Base-by-base conservation (phyloP, 2,113 vertebrate genomes). In the Acanthochromis polyacanthus region DNA sequence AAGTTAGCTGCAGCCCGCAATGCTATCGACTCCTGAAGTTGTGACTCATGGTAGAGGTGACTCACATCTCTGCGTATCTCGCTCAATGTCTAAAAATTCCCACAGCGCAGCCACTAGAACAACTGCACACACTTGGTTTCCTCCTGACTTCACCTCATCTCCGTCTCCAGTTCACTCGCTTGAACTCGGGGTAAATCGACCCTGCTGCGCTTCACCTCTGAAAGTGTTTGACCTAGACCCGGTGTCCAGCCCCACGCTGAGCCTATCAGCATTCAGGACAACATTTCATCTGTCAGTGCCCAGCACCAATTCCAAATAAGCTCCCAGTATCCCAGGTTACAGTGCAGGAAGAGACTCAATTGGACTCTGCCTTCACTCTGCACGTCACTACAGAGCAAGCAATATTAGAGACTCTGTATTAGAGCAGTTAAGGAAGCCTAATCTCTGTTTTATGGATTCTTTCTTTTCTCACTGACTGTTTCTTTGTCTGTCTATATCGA, bases 161-260 rank as follows among this genome's bases (percentile, higher is more conserved):
- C 51, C 1, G 40, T n/a, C 75, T 71, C 52, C 51, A 64, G 59
- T 75, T 51, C 51, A 22, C 61, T 70, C 43, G 51, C 9, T 8
- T 9, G 23, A 64, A 76, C 81, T 52, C 2, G 0, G 4, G 76
- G 79, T 86, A 76, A 69, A 19, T 9, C 43, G 5, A 36, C 28
- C 61, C 72, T 17, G 63, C 83, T 55, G 23, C 4, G 12, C 65
- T 60, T 80, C 58, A 80, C 81, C 75, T 75, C 74, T 71, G 68
- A 28, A 84, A 85, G 58, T 10, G 22, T 55, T 88, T 86, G 85
- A 81, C 88, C 80, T 46, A 0, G 36, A 84, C 78, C 71, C 1
- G 8, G 19, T 45, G 61, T 60, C 70, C 70, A 7, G 61, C 62
- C 20, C n/a, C 3, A 38, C 69, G 0, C 46, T 6, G 48, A 80